Base-by-base conservation (phyloP, 2,113 vertebrate species). In the Plecturocebus donacophilus region DNA sequence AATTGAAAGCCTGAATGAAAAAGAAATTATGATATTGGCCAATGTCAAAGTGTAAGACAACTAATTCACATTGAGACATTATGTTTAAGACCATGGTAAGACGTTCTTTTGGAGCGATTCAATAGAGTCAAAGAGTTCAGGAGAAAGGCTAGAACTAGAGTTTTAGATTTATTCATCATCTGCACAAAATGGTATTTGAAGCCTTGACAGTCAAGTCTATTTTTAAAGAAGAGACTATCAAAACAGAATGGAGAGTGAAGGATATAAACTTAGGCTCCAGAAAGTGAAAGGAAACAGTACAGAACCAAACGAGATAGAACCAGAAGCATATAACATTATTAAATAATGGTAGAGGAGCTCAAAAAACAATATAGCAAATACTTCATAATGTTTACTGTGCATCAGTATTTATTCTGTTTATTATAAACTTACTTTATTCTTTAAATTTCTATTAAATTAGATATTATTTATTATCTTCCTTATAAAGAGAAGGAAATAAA, bases 401-500 rank as follows among this genome's bases (percentile, higher is more conserved):
- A 54, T 68, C 38, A 87, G 1, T 17, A 20, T 49, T 75, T 21
- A 64, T 25, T 40, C 45, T 71, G 32, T 32, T 76, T 77, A 45
- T 35, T 35, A 54, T 49, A 32, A 61, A 54, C 3, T 73, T 1
- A 66, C n/a, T 76, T 88, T 91, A 66, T 86, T 12, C 21, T 84
- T 45, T 86, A 23, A 45, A 89, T 81, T 75, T 61, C 40, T 80
- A 21, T 25, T 88, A 70, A 70, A 12, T 86, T 64, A 76, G 61
- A 13, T 40, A 68, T 54, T 70, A 30, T 35, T 76, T 86, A 52
- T 79, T 83, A 81, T 90, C 42, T 52, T 88, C 80, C 49, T 66
- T 52, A 56, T 66, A 89, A 6, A 58, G 45, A 92, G 19, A 25
- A 94, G 30, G 5, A 87, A 90, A 96, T 93, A 70, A 95, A 88